Conservation (phyloP, 2,888 invertebrate species). For the Drosophila aldrichi region DNA sequence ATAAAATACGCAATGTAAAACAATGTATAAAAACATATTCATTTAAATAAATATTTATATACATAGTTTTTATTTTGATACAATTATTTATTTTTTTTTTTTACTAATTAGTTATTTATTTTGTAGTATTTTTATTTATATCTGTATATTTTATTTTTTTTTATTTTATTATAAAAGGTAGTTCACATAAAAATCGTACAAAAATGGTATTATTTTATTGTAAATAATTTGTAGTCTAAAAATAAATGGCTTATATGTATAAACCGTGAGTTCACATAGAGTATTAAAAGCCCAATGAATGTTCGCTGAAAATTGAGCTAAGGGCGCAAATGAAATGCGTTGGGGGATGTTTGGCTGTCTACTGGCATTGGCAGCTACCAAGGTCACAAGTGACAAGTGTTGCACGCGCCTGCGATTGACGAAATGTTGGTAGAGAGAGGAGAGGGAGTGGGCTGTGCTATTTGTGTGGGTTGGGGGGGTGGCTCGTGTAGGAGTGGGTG, state of each 20-base stretch:
- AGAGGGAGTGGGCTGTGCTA: background rate
- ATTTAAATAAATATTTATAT: background rate
- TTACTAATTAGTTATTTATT: background rate
- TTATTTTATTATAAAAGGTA: too few relatives aligned
- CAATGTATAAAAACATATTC: too few relatives aligned
- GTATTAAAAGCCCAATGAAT: background rate
- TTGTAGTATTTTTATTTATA: too few relatives aligned
- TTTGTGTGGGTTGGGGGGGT: background rate
- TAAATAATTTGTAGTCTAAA: too few relatives aligned
- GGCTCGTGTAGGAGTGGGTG: background rate
- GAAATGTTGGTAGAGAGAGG: conserved; percentile 19
- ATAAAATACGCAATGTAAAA: too few relatives aligned
- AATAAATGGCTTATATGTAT: too few relatives aligned
- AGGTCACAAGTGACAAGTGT: conserved; percentile 81
- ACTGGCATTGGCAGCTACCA: conserved; percentile 69
- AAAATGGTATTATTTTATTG: too few relatives aligned
- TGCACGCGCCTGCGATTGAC: conserved; percentile 72
- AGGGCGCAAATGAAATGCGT: conserved; percentile 60
- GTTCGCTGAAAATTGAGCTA: conserved; percentile 56
- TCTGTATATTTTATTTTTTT: too few relatives aligned
- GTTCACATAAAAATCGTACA: too few relatives aligned
- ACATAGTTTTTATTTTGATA: too few relatives aligned
- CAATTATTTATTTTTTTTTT: too few relatives aligned
- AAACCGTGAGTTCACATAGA: background rate
- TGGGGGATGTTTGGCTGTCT: conserved; percentile 25